Percentiles rank a stretch among this genome's conserved stretches.
Conservation (phyloP, 2,888 invertebrate species). For the Callyntrura guangdongensis region DNA sequence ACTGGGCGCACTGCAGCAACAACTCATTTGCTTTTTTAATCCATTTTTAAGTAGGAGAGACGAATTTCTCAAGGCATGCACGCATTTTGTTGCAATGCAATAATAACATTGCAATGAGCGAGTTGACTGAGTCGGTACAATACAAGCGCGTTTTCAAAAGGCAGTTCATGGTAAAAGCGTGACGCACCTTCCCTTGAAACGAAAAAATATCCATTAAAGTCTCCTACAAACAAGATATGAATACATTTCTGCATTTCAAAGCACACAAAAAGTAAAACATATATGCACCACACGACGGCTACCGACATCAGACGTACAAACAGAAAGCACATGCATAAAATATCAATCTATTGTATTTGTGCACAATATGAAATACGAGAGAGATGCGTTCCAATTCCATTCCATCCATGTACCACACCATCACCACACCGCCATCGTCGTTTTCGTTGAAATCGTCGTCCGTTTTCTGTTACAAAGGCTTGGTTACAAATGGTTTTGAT, state of each 20-base stretch:
- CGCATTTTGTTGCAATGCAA: conserved; percentile 32
- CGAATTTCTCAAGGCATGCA: conserved; percentile 31
- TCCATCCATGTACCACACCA: background rate
- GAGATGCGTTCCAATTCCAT: conserved; percentile 42
- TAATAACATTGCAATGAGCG: background rate
- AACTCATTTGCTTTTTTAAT: conserved; percentile 50
- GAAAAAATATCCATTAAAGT: conserved; percentile 66
- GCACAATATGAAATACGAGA: background rate
- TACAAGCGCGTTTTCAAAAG: conserved; percentile 62
- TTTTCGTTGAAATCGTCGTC: conserved; percentile 10
- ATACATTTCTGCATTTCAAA: conserved; percentile 9
- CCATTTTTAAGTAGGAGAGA: conserved; percentile 56
- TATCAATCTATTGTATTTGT: conserved; percentile 26
- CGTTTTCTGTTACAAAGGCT: conserved; percentile 18
- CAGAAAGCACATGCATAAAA: conserved; percentile 56
- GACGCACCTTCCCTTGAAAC: conserved; percentile 77
- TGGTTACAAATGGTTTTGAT: conserved; percentile 51
- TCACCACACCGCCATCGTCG: background rate
- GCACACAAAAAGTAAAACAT: background rate
- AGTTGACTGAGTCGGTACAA: conserved; percentile 40
- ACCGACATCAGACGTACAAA: conserved; percentile 26
- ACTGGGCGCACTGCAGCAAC: conserved; percentile 23
- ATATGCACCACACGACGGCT: conserved; percentile 21
- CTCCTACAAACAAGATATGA: conserved; percentile 54
- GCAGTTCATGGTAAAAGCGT: conserved; percentile 75